Conservation (phyloP, 2,113 vertebrate species). For the Salvator merianae region DNA sequence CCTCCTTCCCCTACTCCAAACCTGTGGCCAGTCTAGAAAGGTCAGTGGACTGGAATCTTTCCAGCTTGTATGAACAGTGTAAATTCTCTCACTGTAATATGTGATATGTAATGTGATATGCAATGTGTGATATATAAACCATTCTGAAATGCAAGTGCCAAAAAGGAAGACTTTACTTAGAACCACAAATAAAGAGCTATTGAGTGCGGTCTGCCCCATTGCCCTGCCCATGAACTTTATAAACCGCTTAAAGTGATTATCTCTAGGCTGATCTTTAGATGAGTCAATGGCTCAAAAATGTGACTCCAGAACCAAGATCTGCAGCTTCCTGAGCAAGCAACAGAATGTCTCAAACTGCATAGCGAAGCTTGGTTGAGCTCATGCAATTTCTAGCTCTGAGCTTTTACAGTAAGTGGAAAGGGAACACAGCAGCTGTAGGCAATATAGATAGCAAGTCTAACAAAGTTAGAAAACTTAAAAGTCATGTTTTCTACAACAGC, state of each 20-base stretch:
- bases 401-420: background rate
- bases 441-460: conserved; percentile 22
- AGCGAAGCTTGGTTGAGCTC: background rate
- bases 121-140: too few relatives aligned
- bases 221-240: background rate
- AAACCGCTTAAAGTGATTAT: background rate
- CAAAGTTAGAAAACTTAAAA: conserved; percentile 40
- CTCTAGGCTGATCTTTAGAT: background rate
- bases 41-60: too few relatives aligned
- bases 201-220: background rate
- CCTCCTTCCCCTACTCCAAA: too few relatives aligned
- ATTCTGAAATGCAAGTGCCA: background rate
- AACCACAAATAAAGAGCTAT: background rate
- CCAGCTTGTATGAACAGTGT: too few relatives aligned
- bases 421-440: background rate
- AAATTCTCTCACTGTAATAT: too few relatives aligned
- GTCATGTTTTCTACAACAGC: conserved; percentile 9
- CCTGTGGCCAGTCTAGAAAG: too few relatives aligned
- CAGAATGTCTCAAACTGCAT: background rate
- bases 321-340: background rate
- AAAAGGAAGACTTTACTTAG: background rate
- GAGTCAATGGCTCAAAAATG: background rate
- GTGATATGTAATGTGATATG: too few relatives aligned
- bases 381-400: background rate
- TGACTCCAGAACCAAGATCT: background rate